phyloP scores from a whole-genome alignment of 2,113 vertebrate genomes.

The Pterocles gutturalis region DNA sequence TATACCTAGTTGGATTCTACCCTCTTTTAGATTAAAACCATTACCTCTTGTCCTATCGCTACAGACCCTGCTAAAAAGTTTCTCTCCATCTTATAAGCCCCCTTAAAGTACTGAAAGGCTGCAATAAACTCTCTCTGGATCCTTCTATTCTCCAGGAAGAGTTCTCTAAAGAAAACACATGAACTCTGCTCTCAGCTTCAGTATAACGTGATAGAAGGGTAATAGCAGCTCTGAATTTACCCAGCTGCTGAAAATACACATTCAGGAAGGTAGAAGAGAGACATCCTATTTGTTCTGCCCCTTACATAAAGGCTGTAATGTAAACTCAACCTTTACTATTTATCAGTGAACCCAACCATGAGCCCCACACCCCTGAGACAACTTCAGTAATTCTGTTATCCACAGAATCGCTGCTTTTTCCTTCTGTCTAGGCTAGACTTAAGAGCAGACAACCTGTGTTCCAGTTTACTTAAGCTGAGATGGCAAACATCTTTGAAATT shows the following conservation, averaged over 20 bases:
- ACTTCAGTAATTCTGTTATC: not conserved
- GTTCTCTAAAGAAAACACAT: not conserved
- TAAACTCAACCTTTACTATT: not conserved
- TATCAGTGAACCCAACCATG: not conserved
- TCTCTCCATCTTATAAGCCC: not conserved
- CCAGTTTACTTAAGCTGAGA: not conserved
- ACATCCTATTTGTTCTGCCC: not conserved
- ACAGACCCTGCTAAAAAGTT: too few species aligned
- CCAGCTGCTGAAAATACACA: not conserved
- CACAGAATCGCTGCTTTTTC: not conserved
- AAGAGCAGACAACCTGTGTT: not conserved
- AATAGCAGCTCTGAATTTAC: not conserved
- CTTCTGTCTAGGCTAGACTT: not conserved
- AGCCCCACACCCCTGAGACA: not conserved
- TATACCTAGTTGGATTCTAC: not conserved
- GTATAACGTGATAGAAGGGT: not conserved
- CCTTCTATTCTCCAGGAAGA: not conserved
- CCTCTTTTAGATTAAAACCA: not conserved
- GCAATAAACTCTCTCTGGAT: not conserved
- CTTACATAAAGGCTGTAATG: not conserved
- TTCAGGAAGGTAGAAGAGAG: not conserved
- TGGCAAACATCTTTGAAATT: not conserved
- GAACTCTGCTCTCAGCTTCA: accelerated
- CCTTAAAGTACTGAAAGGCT: not conserved
- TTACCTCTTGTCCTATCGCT: accelerated